Base-by-base conservation (phyloP, 2,797 vertebrate species). In the Harpagifer antarcticus region DNA sequence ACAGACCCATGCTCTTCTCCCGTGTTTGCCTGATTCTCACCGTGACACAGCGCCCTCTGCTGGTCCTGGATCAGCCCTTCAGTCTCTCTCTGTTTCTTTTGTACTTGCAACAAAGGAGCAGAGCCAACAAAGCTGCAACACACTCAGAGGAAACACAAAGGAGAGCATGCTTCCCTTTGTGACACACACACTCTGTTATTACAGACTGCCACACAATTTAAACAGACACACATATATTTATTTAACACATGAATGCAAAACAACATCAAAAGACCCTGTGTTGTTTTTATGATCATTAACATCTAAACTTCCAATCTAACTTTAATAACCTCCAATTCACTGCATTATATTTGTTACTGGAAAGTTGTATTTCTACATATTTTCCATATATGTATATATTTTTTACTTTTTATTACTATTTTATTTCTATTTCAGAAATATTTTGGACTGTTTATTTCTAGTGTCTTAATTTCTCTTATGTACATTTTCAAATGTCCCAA, bases 81-180 rank as follows among this genome's bases (percentile, higher is more conserved):
- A 87, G 0, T 0, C 27, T 27, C 6, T 9, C n/a, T 13, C 60
- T 16, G 48, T 63, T 5, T 57, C 78, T 56, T 74, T 87, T 85
- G 81, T 88, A 37, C 72, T 74, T 20, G 55, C 45, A 89, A 91
- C 90, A 92, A 92, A 92, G 88, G 83, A 90, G 76, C 31, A 54
- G 72, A 85, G 76, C 67, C 88, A 81, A 85, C 86, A 83, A 79
- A 88, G 80, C 86, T 70, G 78, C 81, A 74, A 85, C 62, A 54
- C 80, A 78, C 77, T 78, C 67, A 70, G 54, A 73, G 59, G 77
- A 80, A 84, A 68, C 83, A 92, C 89, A 93, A 91, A 91, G 85
- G 81, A 76, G 33, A 70, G 81, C 85, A 87, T 78, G 88, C 75
- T 76, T 79, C 60, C 58, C 78, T 89, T 90, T 90, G 89, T 91